phyloP scores from a whole-genome alignment of 2,113 vertebrate genomes.

The Balaenoptera acutorostrata region DNA sequence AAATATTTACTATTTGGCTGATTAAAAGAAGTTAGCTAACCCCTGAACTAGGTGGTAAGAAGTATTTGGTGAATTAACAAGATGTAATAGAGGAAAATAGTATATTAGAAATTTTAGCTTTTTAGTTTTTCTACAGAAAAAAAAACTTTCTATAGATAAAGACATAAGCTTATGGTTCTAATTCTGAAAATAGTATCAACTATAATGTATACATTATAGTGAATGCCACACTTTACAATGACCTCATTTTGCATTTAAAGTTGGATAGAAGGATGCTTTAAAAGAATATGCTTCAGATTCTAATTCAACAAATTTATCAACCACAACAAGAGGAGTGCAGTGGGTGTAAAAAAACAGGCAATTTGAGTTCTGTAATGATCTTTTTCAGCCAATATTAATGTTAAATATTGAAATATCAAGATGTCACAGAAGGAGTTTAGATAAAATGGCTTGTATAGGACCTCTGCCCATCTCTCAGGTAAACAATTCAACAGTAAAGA shows the following conservation, averaged over 20 bases:
- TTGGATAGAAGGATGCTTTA: neutral
- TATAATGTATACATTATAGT: neutral
- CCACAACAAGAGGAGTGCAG: neutral
- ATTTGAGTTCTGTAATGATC: neutral
- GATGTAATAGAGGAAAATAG: neutral
- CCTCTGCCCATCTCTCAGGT: fast-evolving
- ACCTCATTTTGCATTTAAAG: neutral
- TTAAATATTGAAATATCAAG: neutral
- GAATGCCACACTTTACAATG: neutral
- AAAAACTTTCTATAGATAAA: neutral
- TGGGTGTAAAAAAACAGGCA: neutral
- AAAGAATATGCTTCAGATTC: neutral
- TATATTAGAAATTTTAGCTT: neutral
- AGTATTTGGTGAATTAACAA: neutral
- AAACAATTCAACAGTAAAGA: neutral
- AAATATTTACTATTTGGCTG: neutral
- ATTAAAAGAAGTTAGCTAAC: neutral
- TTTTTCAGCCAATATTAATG: neutral
- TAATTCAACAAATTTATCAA: neutral
- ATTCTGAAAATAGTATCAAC: neutral
- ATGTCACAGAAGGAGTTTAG: neutral
- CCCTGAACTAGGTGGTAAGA: neutral
- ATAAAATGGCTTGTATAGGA: neutral
- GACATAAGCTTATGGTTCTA: neutral
- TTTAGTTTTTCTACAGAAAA: neutral